A percentile compares a stretch with the other conserved stretches of the same genome.
Conservation (phyloP, 2,888 invertebrate species). For the Stomorhina lunata region DNA sequence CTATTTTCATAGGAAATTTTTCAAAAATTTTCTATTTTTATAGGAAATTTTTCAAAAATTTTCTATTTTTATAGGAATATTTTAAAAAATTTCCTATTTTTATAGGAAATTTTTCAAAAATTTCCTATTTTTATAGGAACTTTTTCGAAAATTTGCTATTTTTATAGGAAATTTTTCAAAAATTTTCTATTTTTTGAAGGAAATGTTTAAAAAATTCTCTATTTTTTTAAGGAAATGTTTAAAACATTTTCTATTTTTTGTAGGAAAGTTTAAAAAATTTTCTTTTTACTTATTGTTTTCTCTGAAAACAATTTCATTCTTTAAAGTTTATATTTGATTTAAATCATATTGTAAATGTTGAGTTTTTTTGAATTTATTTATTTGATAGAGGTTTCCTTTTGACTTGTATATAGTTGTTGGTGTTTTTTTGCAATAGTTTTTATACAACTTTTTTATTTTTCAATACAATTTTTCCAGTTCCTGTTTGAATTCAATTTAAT, state of each 20-base stretch:
- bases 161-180: too few species aligned
- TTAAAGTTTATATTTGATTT: slow-evolving; percentile 51
- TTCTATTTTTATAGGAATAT: too few species aligned
- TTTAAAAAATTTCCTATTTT: too few species aligned
- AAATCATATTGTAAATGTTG: slow-evolving; percentile 50
- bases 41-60: too few species aligned
- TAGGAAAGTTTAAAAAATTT: slow-evolving; percentile 40
- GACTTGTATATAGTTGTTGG: neutral
- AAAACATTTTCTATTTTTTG: slow-evolving; percentile 25
- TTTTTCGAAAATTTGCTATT: too few species aligned
- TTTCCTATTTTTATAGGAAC: too few species aligned
- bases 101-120: too few species aligned
- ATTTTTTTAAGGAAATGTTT: slow-evolving; percentile 21
- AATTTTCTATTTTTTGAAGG: too few species aligned
- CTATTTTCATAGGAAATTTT: too few species aligned
- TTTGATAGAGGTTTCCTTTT: slow-evolving; percentile 35
- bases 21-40: too few species aligned
- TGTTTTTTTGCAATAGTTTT: neutral
- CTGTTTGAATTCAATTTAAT: slow-evolving; percentile 74
- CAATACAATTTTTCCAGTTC: slow-evolving; percentile 2
- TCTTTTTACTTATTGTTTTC: neutral
- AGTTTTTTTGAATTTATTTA: slow-evolving; percentile 12
- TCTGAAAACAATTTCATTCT: neutral
- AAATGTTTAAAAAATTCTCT: too few species aligned
- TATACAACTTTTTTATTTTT: neutral